Evolutionary conservation across 2,888 invertebrate species (phyloP).

Genomic region (Podotricha telesiphe): DNA sequence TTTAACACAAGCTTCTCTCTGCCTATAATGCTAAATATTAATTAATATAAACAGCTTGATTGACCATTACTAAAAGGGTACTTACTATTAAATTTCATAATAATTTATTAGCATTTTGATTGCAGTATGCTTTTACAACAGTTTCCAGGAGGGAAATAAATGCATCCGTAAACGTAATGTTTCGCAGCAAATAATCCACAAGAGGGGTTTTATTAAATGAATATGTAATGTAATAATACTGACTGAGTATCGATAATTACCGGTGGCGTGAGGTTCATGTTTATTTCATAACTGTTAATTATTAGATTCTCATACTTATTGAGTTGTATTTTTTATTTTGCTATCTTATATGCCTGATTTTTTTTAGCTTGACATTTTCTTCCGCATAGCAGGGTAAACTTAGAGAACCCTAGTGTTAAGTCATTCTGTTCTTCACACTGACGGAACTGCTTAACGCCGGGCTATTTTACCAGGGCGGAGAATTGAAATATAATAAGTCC

Average conservation of each 20-base stretch:
- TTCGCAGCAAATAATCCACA: constrained; percentile 27
- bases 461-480: too few relatives aligned
- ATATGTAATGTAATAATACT: constrained; percentile 13
- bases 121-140: constrained; percentile 6
- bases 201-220: constrained; percentile 25
- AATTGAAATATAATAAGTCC: too few relatives aligned
- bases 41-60: too few relatives aligned
- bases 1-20: too few relatives aligned
- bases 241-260: neutral
- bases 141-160: constrained; percentile 38
- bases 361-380: too few relatives aligned
- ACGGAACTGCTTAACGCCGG: too few relatives aligned
- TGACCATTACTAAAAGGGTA: too few relatives aligned
- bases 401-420: too few relatives aligned
- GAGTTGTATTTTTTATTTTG: neutral
- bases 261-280: neutral
- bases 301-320: neutral
- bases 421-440: too few relatives aligned
- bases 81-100: too few relatives aligned
- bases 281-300: neutral
- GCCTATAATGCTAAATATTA: too few relatives aligned
- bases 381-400: too few relatives aligned
- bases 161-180: constrained; percentile 33
- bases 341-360: neutral
- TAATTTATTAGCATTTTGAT: constrained; percentile 4